Base-by-base conservation (phyloP, 2,797 vertebrate genomes). In the Manis crassicaudata region DNA sequence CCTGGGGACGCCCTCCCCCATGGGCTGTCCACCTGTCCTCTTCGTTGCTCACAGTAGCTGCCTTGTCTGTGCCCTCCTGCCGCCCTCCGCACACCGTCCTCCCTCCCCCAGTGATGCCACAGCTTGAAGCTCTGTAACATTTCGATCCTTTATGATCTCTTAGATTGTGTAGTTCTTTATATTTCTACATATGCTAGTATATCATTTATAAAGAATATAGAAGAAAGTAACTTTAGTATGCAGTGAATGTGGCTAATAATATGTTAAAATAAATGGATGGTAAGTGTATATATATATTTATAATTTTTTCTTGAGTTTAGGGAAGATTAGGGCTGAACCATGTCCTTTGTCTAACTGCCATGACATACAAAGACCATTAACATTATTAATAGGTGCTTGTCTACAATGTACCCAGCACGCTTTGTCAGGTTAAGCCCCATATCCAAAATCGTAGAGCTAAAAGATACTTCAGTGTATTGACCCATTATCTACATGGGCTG, bases 251-350 rank as follows among this genome's bases (percentile, higher is more conserved):
- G 14, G 35, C 82, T 63, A 60, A 58, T 65, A 65, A 21, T n/a
- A 62, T 84, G 91, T 80, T 92, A 81, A 62, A 86, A 72, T 50
- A 88, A 72, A 63, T 25, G 7, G 70, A n/a, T 13, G 46, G 5
- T 68, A 25, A 46, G 5, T 56, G 3, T 70, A 43, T 40, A 29
- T 40, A 29, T 11, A 46, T 46, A 46, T 46, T 9, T 73, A 17
- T n/a, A 20, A 10, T 87, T 73, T 43, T n/a, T 60, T 77, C 67
- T 92, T 81, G 18, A 43, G 0, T 50, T 85, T 63, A 52, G 86
- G 54, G 54, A 70, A 63, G 11, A 79, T 40, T 16, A 70, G 21
- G 54, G 54, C 25, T 17, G 12, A 32, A 6, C 40, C 18, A 6
- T 88, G 85, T 87, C n/a, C n/a, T 81, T 92, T 73, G 56, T 40